Evolutionary conservation across 2,888 invertebrate species (phyloP).

Genomic region (Andrena flavipes): DNA sequence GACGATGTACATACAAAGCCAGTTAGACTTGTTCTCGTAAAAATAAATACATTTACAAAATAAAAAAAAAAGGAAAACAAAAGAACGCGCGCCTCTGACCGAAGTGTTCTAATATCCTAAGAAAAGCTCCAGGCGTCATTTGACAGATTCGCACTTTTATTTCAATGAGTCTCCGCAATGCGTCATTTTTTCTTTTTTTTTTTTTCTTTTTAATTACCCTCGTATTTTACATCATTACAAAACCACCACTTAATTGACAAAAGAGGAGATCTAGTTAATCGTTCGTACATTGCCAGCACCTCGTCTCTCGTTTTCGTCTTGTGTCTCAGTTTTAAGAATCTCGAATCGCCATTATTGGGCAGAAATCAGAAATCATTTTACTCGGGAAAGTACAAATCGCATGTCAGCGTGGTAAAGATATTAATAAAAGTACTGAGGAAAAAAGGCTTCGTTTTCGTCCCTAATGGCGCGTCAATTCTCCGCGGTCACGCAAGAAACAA

Average conservation of each 20-base stretch:
- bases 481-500: slow-evolving; percentile 57
- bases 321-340: slow-evolving; percentile 46
- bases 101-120: slow-evolving; percentile 11
- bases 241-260: slow-evolving; percentile 63
- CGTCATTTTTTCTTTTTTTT: slow-evolving; percentile 30
- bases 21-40: slow-evolving; percentile 24
- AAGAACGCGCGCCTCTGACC: background rate
- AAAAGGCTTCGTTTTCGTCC: slow-evolving; percentile 40
- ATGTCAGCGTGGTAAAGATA: slow-evolving; percentile 32
- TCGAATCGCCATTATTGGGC: slow-evolving; percentile 57
- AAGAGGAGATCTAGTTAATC: slow-evolving; percentile 58
- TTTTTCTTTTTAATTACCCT: slow-evolving; percentile 51
- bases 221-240: slow-evolving; percentile 62
- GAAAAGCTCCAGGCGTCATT: slow-evolving; percentile 33
- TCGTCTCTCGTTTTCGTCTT: slow-evolving; percentile 14
- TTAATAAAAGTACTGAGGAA: slow-evolving; percentile 42
- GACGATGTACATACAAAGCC: slow-evolving; percentile 25
- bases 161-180: slow-evolving; percentile 42
- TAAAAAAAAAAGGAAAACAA: background rate
- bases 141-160: slow-evolving; percentile 49
- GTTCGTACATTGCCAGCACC: slow-evolving; percentile 57
- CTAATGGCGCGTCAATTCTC: slow-evolving; percentile 40
- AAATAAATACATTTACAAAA: slow-evolving; percentile 29
- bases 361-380: slow-evolving; percentile 56
- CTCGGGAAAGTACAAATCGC: slow-evolving; percentile 62